Base-by-base conservation (phyloP, 2,113 vertebrate species). In the Oxyruncus cristatus region DNA sequence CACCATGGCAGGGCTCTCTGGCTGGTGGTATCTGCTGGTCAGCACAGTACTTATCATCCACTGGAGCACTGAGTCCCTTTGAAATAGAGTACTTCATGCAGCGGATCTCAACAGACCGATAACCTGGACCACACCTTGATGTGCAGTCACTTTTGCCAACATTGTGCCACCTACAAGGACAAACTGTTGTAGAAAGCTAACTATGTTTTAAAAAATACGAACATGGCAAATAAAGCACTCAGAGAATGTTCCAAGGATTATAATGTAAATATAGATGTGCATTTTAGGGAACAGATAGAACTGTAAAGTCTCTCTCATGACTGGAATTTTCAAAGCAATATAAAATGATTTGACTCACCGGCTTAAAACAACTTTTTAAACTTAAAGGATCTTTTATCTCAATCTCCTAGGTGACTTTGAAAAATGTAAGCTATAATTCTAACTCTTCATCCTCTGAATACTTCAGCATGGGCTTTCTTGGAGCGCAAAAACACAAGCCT, bases 91-190 rank as follows among this genome's bases (percentile, higher is more conserved):
- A 99, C 95, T 98, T 99, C 98, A 99, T 98, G 84, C 99, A 99
- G 80, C 97, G 98, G 67, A 99, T 94, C 14, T 99, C 99, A 92
- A 99, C 14, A 52, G 98, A 98, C 72, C 98, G 98, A 92, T 98
- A 97, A 18, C 99, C 99, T 12, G 98, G 98, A 22, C 99, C 99
- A 71, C 99, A 99, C 33, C 98, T 98, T 5, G 98, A 97, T 3
- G 99, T 99, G 65, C 99, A 99, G 49, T 99, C 99, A 42, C 99
- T 99, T 97, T 98, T 99, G 61, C 99, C 99, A 68, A 96, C 94
- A 41, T 98, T 94, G 41, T 99, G 97, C 99, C 99, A 99, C 97
- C 99, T 99, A 94, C 50, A 91, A 97, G 74, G 46, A 97, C 18
- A 96, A 94, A 91, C 58, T 72, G 74, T 90, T 96, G 94, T 50